phyloP scores from a whole-genome alignment of 2,888 invertebrate genomes.

The Reticulitermes lucifugus region DNA sequence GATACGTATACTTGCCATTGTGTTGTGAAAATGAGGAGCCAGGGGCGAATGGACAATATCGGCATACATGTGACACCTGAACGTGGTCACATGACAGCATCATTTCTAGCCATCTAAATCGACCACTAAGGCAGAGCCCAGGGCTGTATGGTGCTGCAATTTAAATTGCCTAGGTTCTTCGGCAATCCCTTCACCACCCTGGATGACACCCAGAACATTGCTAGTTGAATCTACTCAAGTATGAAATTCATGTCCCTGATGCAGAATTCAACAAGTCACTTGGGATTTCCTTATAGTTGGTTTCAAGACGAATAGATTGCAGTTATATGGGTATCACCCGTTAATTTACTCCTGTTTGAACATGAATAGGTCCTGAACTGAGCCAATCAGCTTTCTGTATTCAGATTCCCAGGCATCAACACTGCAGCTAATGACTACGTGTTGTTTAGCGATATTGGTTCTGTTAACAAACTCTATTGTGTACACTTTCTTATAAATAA shows the following conservation, averaged over 20 bases:
- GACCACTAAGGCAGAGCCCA: neutral
- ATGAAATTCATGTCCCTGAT: neutral
- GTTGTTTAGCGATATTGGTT: too few species aligned
- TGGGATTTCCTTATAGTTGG: neutral
- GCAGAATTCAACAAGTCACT: neutral
- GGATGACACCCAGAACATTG: neutral
- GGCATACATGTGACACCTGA: neutral
- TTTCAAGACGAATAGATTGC: neutral
- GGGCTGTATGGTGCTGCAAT: neutral
- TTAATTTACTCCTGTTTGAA: too few species aligned
- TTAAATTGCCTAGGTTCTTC: neutral
- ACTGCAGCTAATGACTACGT: too few species aligned
- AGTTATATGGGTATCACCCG: too few species aligned
- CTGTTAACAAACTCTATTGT: too few species aligned
- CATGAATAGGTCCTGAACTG: too few species aligned
- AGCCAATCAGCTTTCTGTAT: too few species aligned
- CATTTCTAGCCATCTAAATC: neutral
- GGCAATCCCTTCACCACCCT: neutral
- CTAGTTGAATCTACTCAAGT: neutral
- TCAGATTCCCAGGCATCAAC: too few species aligned
- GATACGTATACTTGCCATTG: too few species aligned
- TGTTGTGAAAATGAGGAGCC: too few species aligned
- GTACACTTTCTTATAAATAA: too few species aligned
- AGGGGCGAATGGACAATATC: neutral
- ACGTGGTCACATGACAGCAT: neutral